These are phyloP conservation scores for Acipenser oxyrinchus DNA, from an alignment of 2,797 vertebrate genomes.

Conservation along the genomic window DNA sequence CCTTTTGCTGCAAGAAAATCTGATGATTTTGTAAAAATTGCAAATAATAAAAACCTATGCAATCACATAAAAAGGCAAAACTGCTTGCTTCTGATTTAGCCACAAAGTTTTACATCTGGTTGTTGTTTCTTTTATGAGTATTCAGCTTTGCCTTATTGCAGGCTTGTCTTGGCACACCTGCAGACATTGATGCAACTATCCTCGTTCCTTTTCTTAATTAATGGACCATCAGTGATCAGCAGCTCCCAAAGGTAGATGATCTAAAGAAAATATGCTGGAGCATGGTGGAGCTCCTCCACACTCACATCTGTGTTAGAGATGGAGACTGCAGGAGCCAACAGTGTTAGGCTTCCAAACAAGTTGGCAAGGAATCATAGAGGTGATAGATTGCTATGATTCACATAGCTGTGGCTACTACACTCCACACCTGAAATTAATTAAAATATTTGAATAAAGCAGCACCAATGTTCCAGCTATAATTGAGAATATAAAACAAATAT, in stretches of 20 bases:
- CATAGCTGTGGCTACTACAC: conserved; percentile 3
- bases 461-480: conserved; percentile 19
- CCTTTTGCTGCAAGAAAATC: background rate
- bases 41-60: no score
- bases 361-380: conserved; percentile 4
- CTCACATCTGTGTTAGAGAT: conserved; percentile 24
- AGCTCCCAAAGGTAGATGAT: background rate
- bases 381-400: conserved; percentile 5
- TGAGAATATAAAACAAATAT: no score
- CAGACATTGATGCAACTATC: conserved; percentile 28
- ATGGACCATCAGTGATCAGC: conserved; percentile 12
- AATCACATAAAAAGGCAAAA: no score
- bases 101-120: no score
- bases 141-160: conserved; percentile 29
- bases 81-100: no score
- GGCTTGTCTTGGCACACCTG: conserved; percentile 34
- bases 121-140: no score
- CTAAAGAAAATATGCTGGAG: conserved; percentile 7
- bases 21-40: no score
- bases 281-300: conserved; percentile 7
- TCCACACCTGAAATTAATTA: conserved; percentile 43
- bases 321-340: conserved; percentile 27
- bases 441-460: conserved; percentile 21
- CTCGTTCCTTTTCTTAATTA: background rate
- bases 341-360: conserved; percentile 2